Conservation (phyloP, 2,113 vertebrate species). For the Chitala chitala region DNA sequence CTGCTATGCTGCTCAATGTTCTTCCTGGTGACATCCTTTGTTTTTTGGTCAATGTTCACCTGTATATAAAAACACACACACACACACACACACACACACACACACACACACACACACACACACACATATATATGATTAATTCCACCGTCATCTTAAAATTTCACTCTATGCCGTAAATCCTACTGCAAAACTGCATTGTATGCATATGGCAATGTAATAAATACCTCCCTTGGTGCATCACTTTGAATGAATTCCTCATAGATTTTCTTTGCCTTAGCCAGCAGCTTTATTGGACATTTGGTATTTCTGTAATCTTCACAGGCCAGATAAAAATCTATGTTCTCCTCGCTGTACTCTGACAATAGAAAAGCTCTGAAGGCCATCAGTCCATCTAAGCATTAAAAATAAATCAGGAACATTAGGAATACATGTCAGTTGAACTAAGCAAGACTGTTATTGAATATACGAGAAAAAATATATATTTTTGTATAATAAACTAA, state of each 20-base stretch:
- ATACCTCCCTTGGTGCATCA: conserved; percentile 86
- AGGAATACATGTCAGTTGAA: not conserved
- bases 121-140: not conserved
- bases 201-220: conserved; percentile 10
- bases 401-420: not conserved
- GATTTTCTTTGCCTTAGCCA: conserved; percentile 78
- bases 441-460: not conserved
- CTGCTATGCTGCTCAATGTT: conserved; percentile 63
- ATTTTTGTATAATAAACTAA: too few species aligned
- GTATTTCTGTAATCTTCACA: conserved; percentile 87
- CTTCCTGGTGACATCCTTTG: conserved; percentile 71
- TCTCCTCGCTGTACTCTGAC: conserved; percentile 93
- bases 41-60: conserved; percentile 86
- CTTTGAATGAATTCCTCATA: conserved; percentile 84
- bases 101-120: too few species aligned
- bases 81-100: too few species aligned
- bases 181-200: not conserved
- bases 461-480: too few species aligned
- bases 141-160: not conserved
- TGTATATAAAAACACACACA: conserved; percentile 39
- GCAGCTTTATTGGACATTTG: conserved; percentile 66
- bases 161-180: not conserved
- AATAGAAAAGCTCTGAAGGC: conserved; percentile 86
- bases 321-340: conserved; percentile 93
- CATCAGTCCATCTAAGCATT: conserved; percentile 72